phyloP scores from a whole-genome alignment of 2,888 invertebrate genomes.

The Petrophora chlorosata region DNA sequence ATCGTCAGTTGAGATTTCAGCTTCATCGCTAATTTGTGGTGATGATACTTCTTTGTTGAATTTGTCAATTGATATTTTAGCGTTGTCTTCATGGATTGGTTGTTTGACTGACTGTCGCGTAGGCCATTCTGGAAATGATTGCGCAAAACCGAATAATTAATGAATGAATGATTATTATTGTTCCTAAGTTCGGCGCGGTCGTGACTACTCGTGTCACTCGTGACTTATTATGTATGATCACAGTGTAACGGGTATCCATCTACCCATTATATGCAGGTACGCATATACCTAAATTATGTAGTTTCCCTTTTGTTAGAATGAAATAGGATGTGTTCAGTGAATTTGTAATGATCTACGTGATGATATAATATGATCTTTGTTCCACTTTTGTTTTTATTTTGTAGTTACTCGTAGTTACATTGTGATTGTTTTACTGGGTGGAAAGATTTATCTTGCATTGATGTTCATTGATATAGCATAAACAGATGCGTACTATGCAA shows the following conservation, averaged over 20 bases:
- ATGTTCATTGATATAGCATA: conserved; percentile 2
- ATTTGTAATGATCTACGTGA: conserved; percentile 33
- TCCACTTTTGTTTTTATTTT: conserved; percentile 28
- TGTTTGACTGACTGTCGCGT: conserved; percentile 66
- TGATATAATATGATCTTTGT: conserved; percentile 26
- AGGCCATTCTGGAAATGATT: conserved; percentile 65
- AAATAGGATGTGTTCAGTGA: conserved; percentile 34
- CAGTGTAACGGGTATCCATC: conserved; percentile 13
- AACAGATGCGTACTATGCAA: neutral
- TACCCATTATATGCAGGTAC: conserved; percentile 24
- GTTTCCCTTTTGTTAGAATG: conserved; percentile 34
- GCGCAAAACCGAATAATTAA: conserved; percentile 1
- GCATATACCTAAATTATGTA: conserved; percentile 24
- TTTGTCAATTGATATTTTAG: conserved; percentile 32
- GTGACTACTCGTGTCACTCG: no score
- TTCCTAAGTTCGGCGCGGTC: conserved; percentile 2
- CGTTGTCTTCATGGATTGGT: conserved; percentile 46
- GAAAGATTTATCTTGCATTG: conserved; percentile 7
- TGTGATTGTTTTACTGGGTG: neutral
- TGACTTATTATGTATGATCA: conserved; percentile 38
- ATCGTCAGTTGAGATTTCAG: conserved; percentile 38
- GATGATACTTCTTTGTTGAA: conserved; percentile 31
- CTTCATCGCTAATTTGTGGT: conserved; percentile 33
- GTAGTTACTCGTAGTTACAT: neutral
- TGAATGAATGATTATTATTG: conserved; percentile 3